Conservation (phyloP, 1,140 invertebrate species). For the Thaumetopoea pityocampa region DNA sequence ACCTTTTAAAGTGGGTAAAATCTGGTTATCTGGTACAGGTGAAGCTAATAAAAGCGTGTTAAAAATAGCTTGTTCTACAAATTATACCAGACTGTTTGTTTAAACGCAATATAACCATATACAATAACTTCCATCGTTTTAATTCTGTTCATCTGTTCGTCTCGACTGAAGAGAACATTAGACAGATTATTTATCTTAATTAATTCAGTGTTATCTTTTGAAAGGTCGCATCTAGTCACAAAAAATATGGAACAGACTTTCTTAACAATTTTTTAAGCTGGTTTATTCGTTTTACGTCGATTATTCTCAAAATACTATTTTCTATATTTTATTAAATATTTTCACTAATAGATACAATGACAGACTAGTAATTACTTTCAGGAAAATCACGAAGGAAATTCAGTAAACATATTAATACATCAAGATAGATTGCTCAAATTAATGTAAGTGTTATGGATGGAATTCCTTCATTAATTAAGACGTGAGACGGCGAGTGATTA, state of each 20-base stretch:
- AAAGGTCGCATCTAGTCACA: too few species aligned
- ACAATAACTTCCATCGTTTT: slow-evolving; percentile 2
- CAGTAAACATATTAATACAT: slow-evolving; percentile 1
- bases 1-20: too few species aligned
- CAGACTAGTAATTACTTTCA: slow-evolving; percentile 9
- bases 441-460: slow-evolving; percentile 21
- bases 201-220: slow-evolving; percentile 16
- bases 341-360: too few species aligned
- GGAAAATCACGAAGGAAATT: slow-evolving; percentile 3
- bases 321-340: too few species aligned
- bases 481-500: slow-evolving; percentile 19
- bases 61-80: too few species aligned
- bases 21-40: too few species aligned
- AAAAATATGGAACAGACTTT: too few species aligned
- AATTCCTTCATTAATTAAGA: slow-evolving; percentile 22
- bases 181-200: slow-evolving; percentile 14
- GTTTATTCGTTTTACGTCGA: too few species aligned
- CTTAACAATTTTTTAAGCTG: too few species aligned
- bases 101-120: not conserved
- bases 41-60: too few species aligned
- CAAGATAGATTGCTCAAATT: slow-evolving; percentile 16
- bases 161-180: slow-evolving; percentile 10
- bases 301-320: too few species aligned
- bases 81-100: too few species aligned
- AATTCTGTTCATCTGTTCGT: slow-evolving; percentile 14